Evolutionary conservation across 2,797 vertebrate species (phyloP).

Genomic region (Lerista edwardsae): DNA sequence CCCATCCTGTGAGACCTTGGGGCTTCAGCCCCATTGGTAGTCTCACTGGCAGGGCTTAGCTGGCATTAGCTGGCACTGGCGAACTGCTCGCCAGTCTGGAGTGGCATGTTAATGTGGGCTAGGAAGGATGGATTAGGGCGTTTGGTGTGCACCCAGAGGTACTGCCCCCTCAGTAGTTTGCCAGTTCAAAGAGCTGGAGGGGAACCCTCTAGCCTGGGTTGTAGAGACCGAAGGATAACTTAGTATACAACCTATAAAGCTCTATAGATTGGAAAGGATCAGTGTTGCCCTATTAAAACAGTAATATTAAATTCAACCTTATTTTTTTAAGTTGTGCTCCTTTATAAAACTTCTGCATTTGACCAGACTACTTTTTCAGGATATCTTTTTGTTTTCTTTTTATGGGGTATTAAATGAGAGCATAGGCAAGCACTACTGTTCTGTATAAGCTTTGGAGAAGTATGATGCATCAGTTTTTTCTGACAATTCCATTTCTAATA

Average conservation of each 20-base stretch:
- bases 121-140: too few species aligned
- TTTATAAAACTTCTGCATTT: neutral
- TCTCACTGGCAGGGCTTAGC: too few species aligned
- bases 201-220: too few species aligned
- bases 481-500: conserved; percentile 40
- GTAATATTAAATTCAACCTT: neutral
- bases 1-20: too few species aligned
- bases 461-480: conserved; percentile 43
- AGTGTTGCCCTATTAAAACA: neutral
- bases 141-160: too few species aligned
- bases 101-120: too few species aligned
- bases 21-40: too few species aligned
- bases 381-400: neutral
- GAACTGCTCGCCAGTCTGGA: too few species aligned
- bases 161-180: too few species aligned
- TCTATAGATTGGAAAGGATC: neutral
- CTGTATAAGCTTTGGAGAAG: conserved; percentile 1
- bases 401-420: neutral
- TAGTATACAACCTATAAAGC: neutral
- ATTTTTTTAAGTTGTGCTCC: neutral
- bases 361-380: neutral
- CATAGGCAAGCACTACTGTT: neutral
- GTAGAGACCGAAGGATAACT: neutral
- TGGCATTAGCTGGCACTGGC: too few species aligned
- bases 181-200: too few species aligned